A percentile compares a stretch with the other conserved stretches of the same genome.
Conservation (phyloP, 2,888 invertebrate species). For the Archips xylosteana region DNA sequence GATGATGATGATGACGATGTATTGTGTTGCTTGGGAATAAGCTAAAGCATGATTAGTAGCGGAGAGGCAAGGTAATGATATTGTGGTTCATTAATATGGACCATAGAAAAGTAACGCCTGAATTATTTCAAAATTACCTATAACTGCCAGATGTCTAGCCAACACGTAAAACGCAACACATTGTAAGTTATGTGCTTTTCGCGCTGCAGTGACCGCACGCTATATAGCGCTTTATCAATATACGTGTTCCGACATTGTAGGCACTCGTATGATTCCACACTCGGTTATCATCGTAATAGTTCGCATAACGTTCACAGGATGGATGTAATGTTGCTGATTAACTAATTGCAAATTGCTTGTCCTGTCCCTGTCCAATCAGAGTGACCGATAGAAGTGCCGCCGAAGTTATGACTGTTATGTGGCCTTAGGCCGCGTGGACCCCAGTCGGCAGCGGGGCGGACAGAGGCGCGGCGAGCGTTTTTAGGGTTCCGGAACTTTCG, state of each 20-base stretch:
- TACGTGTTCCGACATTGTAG: background rate
- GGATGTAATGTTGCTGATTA: conserved; percentile 57
- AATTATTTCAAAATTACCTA: no score
- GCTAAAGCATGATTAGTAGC: no score
- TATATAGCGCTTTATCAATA: conserved; percentile 33
- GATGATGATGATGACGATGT: no score
- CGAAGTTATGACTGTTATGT: background rate
- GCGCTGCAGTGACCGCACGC: conserved; percentile 26
- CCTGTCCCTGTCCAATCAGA: conserved; percentile 6
- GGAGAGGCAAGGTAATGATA: no score
- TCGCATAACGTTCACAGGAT: conserved; percentile 47
- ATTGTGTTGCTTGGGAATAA: no score
- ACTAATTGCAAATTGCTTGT: conserved; percentile 54
- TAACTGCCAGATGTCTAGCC: background rate
- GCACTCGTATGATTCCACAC: background rate
- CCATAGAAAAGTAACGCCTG: no score
- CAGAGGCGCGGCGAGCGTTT: no score
- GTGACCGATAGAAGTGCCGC: conserved; percentile 11
- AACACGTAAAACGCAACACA: background rate
- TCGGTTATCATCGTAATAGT: conserved; percentile 23
- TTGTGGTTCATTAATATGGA: no score
- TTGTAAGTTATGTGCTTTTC: conserved; percentile 8
- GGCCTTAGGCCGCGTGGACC: background rate
- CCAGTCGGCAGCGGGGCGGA: no score
- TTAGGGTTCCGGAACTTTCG: no score